These are phyloP conservation scores for Pardalotus punctatus DNA, from an alignment of 2,113 vertebrate genomes.

Conservation along the genomic window DNA sequence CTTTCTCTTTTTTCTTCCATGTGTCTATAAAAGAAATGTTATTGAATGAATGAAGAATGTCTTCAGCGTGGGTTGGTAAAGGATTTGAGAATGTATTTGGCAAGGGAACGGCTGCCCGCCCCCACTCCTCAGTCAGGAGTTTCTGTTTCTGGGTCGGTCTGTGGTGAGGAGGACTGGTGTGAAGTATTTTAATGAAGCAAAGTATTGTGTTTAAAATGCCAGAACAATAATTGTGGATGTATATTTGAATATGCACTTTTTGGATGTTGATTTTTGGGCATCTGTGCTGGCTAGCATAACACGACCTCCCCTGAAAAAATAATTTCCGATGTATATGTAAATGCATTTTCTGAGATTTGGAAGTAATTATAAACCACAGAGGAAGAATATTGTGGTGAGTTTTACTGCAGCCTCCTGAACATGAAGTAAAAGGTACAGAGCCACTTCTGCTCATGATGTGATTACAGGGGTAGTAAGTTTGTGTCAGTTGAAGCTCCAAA, in stretches of 20 bases:
- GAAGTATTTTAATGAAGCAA: neutral
- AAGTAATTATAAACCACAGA: neutral
- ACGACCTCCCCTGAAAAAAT: neutral
- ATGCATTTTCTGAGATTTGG: neutral
- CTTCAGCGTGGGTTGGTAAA: neutral
- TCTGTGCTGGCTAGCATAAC: neutral
- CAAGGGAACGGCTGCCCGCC: fast-evolving
- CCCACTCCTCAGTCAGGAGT: neutral
- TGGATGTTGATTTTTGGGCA: neutral
- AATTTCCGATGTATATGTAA: neutral
- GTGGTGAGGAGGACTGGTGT: neutral
- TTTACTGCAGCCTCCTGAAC: neutral
- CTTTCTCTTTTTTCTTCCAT: neutral
- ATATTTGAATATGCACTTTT: neutral
- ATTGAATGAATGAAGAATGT: neutral
- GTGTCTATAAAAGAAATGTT: neutral
- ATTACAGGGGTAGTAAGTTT: conserved; percentile 6
- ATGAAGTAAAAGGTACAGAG: neutral
- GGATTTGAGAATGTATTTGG: neutral
- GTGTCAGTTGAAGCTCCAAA: conserved; percentile 11
- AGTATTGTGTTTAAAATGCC: neutral
- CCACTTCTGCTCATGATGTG: neutral
- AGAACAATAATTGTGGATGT: neutral
- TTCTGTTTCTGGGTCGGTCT: neutral
- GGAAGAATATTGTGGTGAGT: neutral